Evolutionary conservation across 2,797 vertebrate genomes (phyloP).

Genomic region (Pangasius mekongensis): DNA sequence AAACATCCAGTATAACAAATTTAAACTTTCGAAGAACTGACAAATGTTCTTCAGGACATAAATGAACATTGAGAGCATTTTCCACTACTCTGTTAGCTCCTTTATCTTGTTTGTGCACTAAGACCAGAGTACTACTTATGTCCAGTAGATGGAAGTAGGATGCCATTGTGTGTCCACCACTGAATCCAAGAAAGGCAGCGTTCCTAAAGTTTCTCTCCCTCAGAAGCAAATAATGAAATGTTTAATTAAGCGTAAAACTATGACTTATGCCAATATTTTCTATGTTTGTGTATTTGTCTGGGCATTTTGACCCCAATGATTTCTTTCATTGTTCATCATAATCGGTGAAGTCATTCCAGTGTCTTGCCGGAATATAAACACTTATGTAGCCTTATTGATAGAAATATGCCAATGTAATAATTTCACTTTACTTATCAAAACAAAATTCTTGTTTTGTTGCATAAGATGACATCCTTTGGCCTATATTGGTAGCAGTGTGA

Average conservation of each 20-base stretch:
- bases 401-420: background rate
- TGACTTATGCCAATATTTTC: background rate
- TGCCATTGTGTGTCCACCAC: background rate
- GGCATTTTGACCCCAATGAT: background rate
- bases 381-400: background rate
- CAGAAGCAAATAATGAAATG: background rate
- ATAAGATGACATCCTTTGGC: background rate
- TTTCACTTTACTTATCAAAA: background rate
- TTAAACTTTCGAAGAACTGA: background rate
- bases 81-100: background rate
- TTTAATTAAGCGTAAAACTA: background rate
- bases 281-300: background rate
- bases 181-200: background rate
- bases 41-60: background rate
- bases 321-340: background rate
- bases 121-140: background rate
- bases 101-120: background rate
- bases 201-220: background rate
- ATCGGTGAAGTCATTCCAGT: background rate
- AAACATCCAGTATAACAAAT: background rate
- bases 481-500: background rate
- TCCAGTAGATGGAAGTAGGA: background rate
- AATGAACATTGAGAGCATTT: background rate
- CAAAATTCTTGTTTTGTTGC: background rate
- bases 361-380: background rate